Base-by-base conservation (phyloP, 2,888 invertebrate genomes). In the Ganaspis brasiliensis region DNA sequence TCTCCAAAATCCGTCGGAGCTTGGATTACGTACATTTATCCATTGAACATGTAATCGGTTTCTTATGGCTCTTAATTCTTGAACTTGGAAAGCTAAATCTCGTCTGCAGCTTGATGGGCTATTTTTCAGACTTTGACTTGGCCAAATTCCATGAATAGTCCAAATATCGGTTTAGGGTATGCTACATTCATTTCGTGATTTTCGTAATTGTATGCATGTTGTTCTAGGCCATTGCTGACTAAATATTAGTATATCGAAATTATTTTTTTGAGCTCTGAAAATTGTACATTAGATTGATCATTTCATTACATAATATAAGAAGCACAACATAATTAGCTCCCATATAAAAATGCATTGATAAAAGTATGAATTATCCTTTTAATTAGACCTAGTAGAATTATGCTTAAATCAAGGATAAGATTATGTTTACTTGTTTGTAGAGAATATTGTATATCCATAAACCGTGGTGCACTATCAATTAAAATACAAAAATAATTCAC, bases 171-270 rank as follows among this genome's bases (percentile, higher is more conserved):
- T 93, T 37, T 92, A 92, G 1, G 96, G 96, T 84, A 96, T 89
- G 0, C 91, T 89, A 86, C 97, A 97, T 1, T 0, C 92, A 87
- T 1, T 92, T 72, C 93, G 92, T 63, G 92, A 91, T 82, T 94
- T 93, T 85, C 94, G 93, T 96, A 96, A 96, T 80, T 94, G 92
- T 45, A 93, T 93, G 86, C 97, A 97, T 1, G 94, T 93, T 0
- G 95, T 95, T 49, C 93, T 92, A 0, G 96, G 96, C 96, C 96
- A 97, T 84, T 94, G 94, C 89, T 97, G 96, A 0, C 96, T 96
- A 87, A 96, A 97, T 76, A 97, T 94, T 8, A 97, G 87, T 67
- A 95, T 91, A 89, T 97, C 96, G 94, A 96, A 97, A n/a, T n/a
- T n/a, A 9, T 94, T 9, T 3, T 10, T 40, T 12, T 5, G 40